These are phyloP conservation scores for Hyperoplus immaculatus DNA, from an alignment of 2,797 vertebrate species.

Conservation along the genomic window DNA sequence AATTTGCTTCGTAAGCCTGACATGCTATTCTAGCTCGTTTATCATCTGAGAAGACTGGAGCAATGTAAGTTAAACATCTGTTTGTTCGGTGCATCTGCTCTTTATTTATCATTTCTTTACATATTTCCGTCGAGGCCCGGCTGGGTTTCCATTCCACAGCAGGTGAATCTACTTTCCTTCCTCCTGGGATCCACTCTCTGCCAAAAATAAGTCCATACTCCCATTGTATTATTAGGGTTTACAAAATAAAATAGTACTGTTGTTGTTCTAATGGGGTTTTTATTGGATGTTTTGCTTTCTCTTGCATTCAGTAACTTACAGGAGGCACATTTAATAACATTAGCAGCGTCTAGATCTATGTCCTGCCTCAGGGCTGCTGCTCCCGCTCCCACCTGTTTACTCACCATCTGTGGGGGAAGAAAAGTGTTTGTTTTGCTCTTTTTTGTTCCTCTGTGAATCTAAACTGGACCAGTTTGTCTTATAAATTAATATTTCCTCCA, in stretches of 20 bases:
- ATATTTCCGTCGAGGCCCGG: constrained; percentile 31
- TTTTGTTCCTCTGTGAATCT: constrained; percentile 33
- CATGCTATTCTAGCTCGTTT: constrained; percentile 41
- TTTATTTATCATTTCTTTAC: constrained; percentile 49
- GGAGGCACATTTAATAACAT: constrained; percentile 62
- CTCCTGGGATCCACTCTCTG: constrained; percentile 46
- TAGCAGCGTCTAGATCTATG: constrained; percentile 56
- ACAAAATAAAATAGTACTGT: constrained; percentile 44
- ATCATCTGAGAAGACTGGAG: constrained; percentile 40
- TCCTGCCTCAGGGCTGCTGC: constrained; percentile 31
- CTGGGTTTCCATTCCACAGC: constrained; percentile 26
- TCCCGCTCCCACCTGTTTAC: constrained; percentile 34
- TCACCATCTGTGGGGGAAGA: constrained; percentile 16
- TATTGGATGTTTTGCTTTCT: constrained; percentile 60
- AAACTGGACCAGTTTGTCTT: constrained; percentile 38
- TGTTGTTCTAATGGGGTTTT: constrained; percentile 66
- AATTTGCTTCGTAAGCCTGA: constrained; percentile 10
- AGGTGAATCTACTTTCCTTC: constrained; percentile 47
- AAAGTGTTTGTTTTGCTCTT: constrained; percentile 59
- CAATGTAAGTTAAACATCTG: constrained; percentile 72
- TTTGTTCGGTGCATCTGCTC: constrained; percentile 32
- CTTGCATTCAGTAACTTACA: constrained; percentile 53
- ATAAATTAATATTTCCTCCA: constrained; percentile 46
- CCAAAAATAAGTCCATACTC: constrained; percentile 43
- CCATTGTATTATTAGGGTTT: constrained; percentile 39